Percentiles rank a stretch among this genome's conserved stretches.
These are phyloP conservation scores for Odocoileus virginianus DNA, from an alignment of 2,113 vertebrate genomes.

Conservation along the genomic window DNA sequence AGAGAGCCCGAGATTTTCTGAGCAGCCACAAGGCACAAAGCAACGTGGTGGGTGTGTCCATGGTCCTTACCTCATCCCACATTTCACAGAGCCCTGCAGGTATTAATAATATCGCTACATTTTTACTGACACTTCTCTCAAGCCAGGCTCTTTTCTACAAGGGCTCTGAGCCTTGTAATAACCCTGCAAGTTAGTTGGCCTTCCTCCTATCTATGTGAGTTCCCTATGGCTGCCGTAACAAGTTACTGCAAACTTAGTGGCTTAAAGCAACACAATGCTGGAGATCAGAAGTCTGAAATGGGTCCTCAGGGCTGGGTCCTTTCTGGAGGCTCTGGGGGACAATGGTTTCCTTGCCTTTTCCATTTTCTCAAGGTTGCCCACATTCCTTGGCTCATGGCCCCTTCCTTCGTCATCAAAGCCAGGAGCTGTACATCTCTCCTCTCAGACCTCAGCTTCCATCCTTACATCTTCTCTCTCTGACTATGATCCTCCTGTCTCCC, in stretches of 20 bases:
- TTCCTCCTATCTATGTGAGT: not conserved
- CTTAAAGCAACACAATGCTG: not conserved
- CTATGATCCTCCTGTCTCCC: not conserved
- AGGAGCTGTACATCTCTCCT: not conserved
- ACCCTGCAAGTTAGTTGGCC: not conserved
- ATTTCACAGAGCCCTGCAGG: not conserved
- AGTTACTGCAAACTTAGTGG: not conserved
- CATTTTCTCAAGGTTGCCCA: not conserved
- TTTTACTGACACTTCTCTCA: no score
- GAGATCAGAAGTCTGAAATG: not conserved
- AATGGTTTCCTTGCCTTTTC: not conserved
- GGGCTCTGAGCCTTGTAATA: not conserved
- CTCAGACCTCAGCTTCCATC: not conserved
- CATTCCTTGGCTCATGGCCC: not conserved
- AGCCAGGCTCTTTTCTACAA: not conserved
- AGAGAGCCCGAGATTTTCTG: not conserved
- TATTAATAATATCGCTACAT: accelerated
- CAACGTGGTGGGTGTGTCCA: accelerated
- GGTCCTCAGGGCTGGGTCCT: not conserved
- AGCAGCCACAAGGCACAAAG: not conserved
- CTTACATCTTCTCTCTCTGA: not conserved
- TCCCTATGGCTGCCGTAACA: not conserved
- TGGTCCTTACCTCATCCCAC: accelerated
- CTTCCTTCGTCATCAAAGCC: not conserved
- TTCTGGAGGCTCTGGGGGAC: not conserved